Conservation (phyloP, 37 sponge, comb jelly and placozoan genomes). For the Diacarnus erythraeanus region DNA sequence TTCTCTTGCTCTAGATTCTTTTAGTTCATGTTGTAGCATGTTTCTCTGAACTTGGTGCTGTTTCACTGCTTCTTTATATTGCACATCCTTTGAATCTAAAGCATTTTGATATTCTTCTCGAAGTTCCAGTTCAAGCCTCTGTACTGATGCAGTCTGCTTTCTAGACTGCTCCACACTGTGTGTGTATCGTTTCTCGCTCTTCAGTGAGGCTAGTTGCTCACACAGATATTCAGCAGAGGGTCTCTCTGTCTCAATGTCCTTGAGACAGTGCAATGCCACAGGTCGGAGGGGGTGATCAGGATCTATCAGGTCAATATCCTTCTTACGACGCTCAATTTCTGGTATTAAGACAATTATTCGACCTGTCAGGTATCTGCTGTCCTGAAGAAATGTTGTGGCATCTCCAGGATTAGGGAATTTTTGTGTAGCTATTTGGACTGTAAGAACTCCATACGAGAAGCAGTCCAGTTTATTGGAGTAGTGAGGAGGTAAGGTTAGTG, state of each 20-base stretch:
- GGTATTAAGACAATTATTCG: not conserved
- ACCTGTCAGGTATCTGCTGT: not conserved
- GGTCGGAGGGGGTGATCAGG: not conserved
- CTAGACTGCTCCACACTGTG: not conserved
- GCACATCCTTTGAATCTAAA: not conserved
- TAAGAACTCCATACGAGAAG: slow-evolving; percentile 39
- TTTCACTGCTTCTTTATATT: not conserved
- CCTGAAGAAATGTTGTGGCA: not conserved
- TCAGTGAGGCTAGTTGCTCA: not conserved
- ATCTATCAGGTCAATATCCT: not conserved
- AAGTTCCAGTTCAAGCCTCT: not conserved
- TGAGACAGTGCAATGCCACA: not conserved
- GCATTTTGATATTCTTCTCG: not conserved
- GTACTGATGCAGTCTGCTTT: not conserved
- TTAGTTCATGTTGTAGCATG: too few species aligned
- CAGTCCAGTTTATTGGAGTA: slow-evolving; percentile 14
- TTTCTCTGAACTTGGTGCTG: not conserved
- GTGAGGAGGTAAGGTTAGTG: slow-evolving; percentile 4
- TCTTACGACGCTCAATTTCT: not conserved
- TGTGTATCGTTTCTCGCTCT: not conserved
- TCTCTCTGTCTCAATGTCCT: not conserved
- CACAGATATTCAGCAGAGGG: not conserved
- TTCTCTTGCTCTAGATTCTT: too few species aligned
- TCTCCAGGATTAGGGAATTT: not conserved
- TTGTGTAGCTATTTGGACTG: slow-evolving; percentile 20